Conservation (phyloP, 2,797 vertebrate genomes). For the Xerus rutilus region DNA sequence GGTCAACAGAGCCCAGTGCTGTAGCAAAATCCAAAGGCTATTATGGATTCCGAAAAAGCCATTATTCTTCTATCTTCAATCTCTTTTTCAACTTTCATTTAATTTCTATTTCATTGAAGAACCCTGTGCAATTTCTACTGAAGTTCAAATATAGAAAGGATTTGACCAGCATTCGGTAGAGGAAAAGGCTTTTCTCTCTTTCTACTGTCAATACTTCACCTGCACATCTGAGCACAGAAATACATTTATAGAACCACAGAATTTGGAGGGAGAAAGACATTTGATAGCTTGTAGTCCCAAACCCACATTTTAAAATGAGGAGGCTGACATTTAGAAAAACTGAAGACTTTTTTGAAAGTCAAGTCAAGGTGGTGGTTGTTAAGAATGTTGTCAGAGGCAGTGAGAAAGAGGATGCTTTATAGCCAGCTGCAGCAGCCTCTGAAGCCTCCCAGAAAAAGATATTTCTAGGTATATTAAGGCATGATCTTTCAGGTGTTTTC, state of each 20-base stretch:
- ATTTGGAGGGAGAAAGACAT: neutral
- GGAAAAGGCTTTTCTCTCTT: neutral
- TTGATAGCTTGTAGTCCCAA: constrained; percentile 4
- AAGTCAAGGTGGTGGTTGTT: neutral
- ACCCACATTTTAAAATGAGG: constrained; percentile 4
- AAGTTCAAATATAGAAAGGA: constrained; percentile 67
- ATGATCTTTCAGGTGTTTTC: neutral
- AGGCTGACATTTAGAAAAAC: neutral
- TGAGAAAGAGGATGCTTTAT: neutral
- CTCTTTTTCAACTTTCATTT: constrained; percentile 63
- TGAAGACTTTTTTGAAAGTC: constrained; percentile 46
- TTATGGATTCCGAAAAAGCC: constrained; percentile 44
- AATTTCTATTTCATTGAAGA: constrained; percentile 62
- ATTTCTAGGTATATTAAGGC: neutral
- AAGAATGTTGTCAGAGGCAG: neutral
- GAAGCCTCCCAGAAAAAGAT: neutral
- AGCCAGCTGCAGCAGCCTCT: neutral
- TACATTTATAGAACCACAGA: neutral
- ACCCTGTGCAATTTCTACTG: constrained; percentile 51
- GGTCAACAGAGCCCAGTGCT: neutral
- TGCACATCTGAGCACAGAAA: constrained; percentile 4
- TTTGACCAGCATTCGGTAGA: neutral
- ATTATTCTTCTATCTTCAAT: constrained; percentile 56
- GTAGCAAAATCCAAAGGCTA: neutral
- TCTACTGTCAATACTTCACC: neutral